Base-by-base conservation (phyloP, 2,888 invertebrate species). In the Invenusta paracnida region DNA sequence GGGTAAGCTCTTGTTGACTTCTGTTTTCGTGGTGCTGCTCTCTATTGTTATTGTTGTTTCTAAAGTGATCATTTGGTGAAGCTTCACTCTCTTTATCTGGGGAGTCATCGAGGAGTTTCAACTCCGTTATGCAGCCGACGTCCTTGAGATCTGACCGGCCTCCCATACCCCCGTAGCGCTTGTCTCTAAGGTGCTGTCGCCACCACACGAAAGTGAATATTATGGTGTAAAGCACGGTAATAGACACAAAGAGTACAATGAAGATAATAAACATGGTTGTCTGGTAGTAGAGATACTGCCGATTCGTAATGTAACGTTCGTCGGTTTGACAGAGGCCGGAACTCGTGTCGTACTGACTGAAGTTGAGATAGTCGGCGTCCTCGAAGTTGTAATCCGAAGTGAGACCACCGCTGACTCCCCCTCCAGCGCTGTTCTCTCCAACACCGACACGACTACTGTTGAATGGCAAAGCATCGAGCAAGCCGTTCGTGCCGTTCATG, bases 211-310 rank as follows among this genome's bases (percentile, higher is more conserved):
- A 88, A 0, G 87, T 85, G 82, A 89, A 89, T 67, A 89, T 89
- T 0, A 87, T 82, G 0, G 85, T 79, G 83, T 90, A 90, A 31
- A 89, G 86, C 23, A 88, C 87, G 0, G 88, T 86, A 11, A 89
- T 88, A 23, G 85, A 84, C 0, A 89, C 13, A 13, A 89, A 88
- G 83, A 89, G 87, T 11, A 88, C 17, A 2, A 87, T 79, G 81
- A 89, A 89, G 2, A 86, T n/a, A 23, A 66, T 29, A 86, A 67
- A 85, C 25, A 89, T 81, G 1, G 87, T 86, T 0, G 89, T 88
- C 17, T 89, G 83, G 13, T 88, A 87, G 28, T 87, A 85, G 88
- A 88, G 89, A 88, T 88, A 89, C 17, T 87, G 85, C n/a, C 87
- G 82, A 5, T 88, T 83, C 17, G 87, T 85, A 5, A 89, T 88